Conservation (phyloP, 1,140 invertebrate genomes). For the Heliconius eleuchia region DNA sequence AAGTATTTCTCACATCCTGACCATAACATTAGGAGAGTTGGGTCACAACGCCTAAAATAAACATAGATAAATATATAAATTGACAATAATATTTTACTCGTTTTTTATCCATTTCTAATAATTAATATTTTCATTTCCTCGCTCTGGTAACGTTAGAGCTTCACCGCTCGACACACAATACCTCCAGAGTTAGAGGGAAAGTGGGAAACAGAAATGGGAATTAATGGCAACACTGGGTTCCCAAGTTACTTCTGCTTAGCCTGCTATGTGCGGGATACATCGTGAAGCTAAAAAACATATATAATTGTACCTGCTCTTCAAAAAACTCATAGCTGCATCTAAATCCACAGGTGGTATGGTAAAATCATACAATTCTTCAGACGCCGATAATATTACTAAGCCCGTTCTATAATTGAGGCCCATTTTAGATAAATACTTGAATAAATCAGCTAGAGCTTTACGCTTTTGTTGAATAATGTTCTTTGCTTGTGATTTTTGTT, state of each 20-base stretch:
- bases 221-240: too few species aligned
- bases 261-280: too few species aligned
- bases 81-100: too few species aligned
- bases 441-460: slow-evolving; percentile 91
- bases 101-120: too few species aligned
- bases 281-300: not conserved
- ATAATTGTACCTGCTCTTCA: slow-evolving; percentile 71
- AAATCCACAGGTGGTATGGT: slow-evolving; percentile 84
- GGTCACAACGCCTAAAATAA: slow-evolving; percentile 77
- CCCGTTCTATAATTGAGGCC: slow-evolving; percentile 92
- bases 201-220: too few species aligned
- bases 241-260: too few species aligned
- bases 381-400: slow-evolving; percentile 77
- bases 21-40: slow-evolving; percentile 85
- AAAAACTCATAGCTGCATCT: slow-evolving; percentile 74
- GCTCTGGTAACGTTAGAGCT: too few species aligned
- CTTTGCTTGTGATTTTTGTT: slow-evolving; percentile 90
- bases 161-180: too few species aligned
- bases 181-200: too few species aligned
- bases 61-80: slow-evolving; percentile 11
- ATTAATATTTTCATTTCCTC: too few species aligned
- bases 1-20: slow-evolving; percentile 89
- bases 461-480: slow-evolving; percentile 92
- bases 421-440: slow-evolving; percentile 87
- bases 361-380: slow-evolving; percentile 76